These are phyloP conservation scores for Nemotelus nigrinus DNA, from an alignment of 2,888 invertebrate species.

Conservation along the genomic window DNA sequence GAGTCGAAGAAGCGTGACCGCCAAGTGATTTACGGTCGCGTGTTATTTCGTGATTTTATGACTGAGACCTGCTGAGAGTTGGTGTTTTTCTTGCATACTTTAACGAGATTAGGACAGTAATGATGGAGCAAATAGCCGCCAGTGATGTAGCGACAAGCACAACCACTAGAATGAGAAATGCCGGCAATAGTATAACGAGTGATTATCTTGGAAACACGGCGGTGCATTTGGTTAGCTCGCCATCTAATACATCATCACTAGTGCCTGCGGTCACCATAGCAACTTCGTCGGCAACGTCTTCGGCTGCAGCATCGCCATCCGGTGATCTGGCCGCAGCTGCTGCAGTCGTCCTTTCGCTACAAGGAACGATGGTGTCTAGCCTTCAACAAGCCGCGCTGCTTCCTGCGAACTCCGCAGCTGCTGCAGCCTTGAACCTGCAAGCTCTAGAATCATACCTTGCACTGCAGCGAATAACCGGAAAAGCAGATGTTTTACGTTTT, in stretches of 20 bases:
- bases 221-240: constrained; percentile 11
- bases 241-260: constrained; percentile 34
- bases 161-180: constrained; percentile 51
- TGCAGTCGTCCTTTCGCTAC: constrained; percentile 81
- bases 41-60: constrained; percentile 55
- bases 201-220: constrained; percentile 54
- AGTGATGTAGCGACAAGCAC: constrained; percentile 52
- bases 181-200: constrained; percentile 61
- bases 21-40: constrained; percentile 65
- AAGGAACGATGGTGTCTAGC: constrained; percentile 86
- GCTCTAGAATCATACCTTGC: constrained; percentile 87
- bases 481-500: constrained; percentile 74
- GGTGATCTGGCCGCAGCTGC: constrained; percentile 70
- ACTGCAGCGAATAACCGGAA: constrained; percentile 78
- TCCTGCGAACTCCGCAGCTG: constrained; percentile 84
- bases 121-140: constrained; percentile 54
- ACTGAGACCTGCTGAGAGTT: constrained; percentile 48
- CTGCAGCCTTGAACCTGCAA: constrained; percentile 85
- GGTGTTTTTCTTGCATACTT: constrained; percentile 20
- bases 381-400: constrained; percentile 84
- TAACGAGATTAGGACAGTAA: constrained; percentile 33
- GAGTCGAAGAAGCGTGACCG: constrained; percentile 61
- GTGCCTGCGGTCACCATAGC: constrained; percentile 7
- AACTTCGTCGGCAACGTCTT: constrained; percentile 39
- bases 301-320: constrained; percentile 60